Percentiles rank a stretch among this genome's conserved stretches.
These are phyloP conservation scores for Eupristina koningsbergeri DNA, from an alignment of 1,140 invertebrate genomes.

Conservation along the genomic window DNA sequence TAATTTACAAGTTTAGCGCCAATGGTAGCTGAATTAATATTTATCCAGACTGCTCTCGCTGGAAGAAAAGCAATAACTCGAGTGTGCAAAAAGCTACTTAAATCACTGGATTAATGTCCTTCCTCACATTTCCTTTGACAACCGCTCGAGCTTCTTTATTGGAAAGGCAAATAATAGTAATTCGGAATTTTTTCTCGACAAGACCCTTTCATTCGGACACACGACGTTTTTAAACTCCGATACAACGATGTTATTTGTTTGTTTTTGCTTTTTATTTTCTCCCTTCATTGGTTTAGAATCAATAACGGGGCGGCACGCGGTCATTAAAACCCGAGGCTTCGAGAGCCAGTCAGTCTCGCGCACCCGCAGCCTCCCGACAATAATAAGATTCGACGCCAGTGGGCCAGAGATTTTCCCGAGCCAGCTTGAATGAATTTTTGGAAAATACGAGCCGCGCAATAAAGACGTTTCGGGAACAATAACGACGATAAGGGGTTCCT, in stretches of 20 bases:
- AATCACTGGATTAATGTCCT: neutral
- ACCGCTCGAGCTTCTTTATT: neutral
- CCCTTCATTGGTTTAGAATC: neutral
- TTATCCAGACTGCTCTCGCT: neutral
- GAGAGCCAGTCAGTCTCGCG: neutral
- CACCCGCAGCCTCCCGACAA: neutral
- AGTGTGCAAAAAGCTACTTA: conserved; percentile 2
- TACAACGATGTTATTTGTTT: neutral
- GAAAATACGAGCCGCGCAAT: conserved; percentile 50
- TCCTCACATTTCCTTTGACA: neutral
- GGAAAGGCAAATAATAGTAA: neutral
- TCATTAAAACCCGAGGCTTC: neutral
- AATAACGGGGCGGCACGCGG: neutral
- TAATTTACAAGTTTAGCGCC: neutral
- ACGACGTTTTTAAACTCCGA: neutral
- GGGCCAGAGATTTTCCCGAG: neutral
- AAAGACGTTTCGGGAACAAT: conserved; percentile 63
- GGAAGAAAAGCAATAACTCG: neutral
- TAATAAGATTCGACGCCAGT: neutral
- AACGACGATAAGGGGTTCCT: conserved; percentile 66
- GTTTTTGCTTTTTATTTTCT: neutral
- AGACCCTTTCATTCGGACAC: neutral
- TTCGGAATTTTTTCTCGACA: neutral
- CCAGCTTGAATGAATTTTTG: neutral
- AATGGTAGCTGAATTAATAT: neutral